Conservation (phyloP, 2,888 invertebrate genomes). For the Phania funesta region DNA sequence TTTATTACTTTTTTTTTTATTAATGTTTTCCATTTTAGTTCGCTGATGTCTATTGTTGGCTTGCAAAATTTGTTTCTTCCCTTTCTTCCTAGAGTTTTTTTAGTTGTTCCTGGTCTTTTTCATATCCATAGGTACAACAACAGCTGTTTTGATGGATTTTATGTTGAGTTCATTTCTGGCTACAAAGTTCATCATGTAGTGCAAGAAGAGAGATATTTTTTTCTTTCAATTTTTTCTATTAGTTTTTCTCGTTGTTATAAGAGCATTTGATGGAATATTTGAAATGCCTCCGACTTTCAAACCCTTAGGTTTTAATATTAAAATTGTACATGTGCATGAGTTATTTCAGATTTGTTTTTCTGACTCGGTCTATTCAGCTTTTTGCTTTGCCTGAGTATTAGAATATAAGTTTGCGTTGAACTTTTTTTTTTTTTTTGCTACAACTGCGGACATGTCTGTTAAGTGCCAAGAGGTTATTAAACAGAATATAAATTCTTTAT, state of each 20-base stretch:
- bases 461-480: conserved; percentile 52
- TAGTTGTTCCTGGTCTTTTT: neutral
- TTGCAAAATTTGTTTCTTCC: conserved; percentile 21
- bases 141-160: conserved; percentile 33
- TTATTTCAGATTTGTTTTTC: conserved; percentile 33
- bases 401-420: neutral
- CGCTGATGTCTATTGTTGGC: conserved; percentile 25
- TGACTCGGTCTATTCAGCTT: neutral
- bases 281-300: conserved; percentile 59
- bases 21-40: neutral
- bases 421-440: neutral
- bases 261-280: conserved; percentile 56
- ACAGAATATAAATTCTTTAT: conserved; percentile 19
- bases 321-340: conserved; percentile 1
- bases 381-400: neutral
- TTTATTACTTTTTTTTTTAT: conserved; percentile 10
- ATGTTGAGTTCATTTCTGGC: conserved; percentile 53
- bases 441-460: conserved; percentile 53
- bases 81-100: conserved; percentile 14
- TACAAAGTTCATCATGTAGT: conserved; percentile 46
- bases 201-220: conserved; percentile 4
- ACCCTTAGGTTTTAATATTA: conserved; percentile 37
- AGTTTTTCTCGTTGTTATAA: conserved; percentile 27
- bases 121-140: neutral
- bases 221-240: conserved; percentile 10